phyloP scores from a whole-genome alignment of 2,888 invertebrate species.

The Fragum fragum region DNA sequence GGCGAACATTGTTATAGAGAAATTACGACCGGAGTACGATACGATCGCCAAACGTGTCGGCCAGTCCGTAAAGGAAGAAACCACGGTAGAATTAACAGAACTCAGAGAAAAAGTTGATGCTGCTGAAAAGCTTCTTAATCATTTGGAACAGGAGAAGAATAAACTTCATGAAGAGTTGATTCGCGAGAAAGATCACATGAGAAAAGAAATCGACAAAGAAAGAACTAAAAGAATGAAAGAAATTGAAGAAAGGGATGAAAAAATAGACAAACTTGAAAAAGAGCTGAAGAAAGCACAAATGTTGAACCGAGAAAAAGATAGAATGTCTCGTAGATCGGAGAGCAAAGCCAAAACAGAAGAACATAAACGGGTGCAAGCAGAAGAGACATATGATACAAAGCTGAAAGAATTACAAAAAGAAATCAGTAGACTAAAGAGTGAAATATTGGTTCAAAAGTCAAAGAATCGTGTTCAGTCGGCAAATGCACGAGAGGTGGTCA shows the following conservation, averaged over 20 bases:
- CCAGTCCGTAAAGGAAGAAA: conserved; percentile 26
- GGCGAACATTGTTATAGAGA: conserved; percentile 25
- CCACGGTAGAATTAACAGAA: conserved; percentile 10
- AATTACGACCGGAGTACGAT: conserved; percentile 27
- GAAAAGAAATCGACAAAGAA: conserved; percentile 52
- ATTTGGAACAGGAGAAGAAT: conserved; percentile 39
- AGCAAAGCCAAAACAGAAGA: conserved; percentile 51
- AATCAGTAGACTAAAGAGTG: conserved; percentile 57
- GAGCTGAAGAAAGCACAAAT: conserved; percentile 41
- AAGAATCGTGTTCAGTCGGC: conserved; percentile 43
- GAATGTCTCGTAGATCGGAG: conserved; percentile 41
- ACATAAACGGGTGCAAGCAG: conserved; percentile 43
- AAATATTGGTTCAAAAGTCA: conserved; percentile 53
- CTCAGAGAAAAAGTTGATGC: conserved; percentile 33
- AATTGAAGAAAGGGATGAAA: conserved; percentile 48
- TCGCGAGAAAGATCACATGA: conserved; percentile 44
- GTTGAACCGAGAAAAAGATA: conserved; percentile 50
- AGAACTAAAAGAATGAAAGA: conserved; percentile 41
- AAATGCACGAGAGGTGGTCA: conserved; percentile 20
- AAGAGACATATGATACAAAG: conserved; percentile 38
- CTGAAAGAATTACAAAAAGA: conserved; percentile 51
- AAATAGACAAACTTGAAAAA: conserved; percentile 47
- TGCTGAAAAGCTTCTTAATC: conserved; percentile 34
- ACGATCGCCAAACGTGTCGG: conserved; percentile 20
- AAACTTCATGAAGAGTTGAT: conserved; percentile 22